phyloP scores from a whole-genome alignment of 2,113 vertebrate genomes.

The Campylomormyrus numenius region DNA sequence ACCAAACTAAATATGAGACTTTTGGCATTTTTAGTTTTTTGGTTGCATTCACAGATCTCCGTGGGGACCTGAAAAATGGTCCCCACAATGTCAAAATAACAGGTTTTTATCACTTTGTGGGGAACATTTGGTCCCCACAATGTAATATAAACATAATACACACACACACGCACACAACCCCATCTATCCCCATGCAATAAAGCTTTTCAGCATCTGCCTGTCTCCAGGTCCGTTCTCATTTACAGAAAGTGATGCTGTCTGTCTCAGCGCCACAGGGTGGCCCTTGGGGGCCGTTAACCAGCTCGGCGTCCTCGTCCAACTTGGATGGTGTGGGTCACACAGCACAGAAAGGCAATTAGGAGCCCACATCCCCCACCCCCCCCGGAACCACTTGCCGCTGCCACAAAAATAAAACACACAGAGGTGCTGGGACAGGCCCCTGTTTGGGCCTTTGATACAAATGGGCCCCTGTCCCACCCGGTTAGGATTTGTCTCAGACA shows the following conservation, averaged over 20 bases:
- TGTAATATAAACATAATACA: background rate
- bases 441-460: constrained; percentile 45
- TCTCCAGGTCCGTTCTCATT: constrained; percentile 69
- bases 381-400: background rate
- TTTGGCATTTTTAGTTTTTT: no score
- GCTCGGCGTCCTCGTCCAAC: constrained; percentile 59
- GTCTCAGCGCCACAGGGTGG: constrained; percentile 61
- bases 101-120: no score
- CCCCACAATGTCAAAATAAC: no score
- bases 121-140: no score
- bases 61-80: no score
- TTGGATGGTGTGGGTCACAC: constrained; percentile 59
- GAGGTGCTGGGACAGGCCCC: constrained; percentile 27
- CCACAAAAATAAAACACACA: background rate
- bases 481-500: constrained; percentile 62
- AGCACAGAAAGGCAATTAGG: constrained; percentile 48
- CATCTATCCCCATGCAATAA: constrained; percentile 59
- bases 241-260: constrained; percentile 69
- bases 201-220: constrained; percentile 67
- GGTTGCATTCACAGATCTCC: no score
- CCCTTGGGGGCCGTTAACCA: constrained; percentile 79
- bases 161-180: background rate
- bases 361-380: background rate
- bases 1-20: no score
- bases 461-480: constrained; percentile 52